Conservation (phyloP, 1,140 invertebrate species). For the Steinernema khuongi region DNA sequence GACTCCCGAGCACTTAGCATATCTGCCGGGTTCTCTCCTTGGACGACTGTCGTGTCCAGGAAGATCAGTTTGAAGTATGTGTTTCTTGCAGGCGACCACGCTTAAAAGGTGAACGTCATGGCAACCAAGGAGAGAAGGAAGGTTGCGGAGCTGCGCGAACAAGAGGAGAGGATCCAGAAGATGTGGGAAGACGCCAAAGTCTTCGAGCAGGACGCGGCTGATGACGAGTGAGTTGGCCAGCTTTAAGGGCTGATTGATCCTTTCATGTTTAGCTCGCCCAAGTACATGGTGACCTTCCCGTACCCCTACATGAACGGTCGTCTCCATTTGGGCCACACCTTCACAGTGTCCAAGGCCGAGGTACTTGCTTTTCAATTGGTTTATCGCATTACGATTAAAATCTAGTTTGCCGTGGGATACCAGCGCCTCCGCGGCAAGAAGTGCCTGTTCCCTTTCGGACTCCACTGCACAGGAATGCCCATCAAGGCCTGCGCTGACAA, state of each 20-base stretch:
- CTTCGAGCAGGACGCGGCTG: constrained; percentile 48
- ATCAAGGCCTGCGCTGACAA: constrained; percentile 90
- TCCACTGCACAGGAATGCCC: constrained; percentile 87
- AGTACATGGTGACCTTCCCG: constrained; percentile 90
- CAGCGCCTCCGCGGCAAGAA: constrained; percentile 82
- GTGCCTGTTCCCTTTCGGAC: constrained; percentile 92
- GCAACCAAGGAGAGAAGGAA: constrained; percentile 49
- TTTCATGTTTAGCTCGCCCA: constrained; percentile 59
- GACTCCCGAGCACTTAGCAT: too few relatives aligned
- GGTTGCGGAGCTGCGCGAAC: constrained; percentile 48
- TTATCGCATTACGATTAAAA: constrained; percentile 50
- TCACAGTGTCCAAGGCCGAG: constrained; percentile 92
- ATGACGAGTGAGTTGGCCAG: constrained; percentile 29
- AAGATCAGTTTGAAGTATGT: too few relatives aligned
- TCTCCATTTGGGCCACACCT: constrained; percentile 93
- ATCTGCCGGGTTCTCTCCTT: too few relatives aligned
- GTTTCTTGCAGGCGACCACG: background rate
- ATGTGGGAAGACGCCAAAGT: constrained; percentile 48
- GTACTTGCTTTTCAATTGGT: constrained; percentile 51
- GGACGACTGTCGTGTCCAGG: too few relatives aligned
- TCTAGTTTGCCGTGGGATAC: constrained; percentile 81
- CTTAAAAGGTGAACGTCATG: background rate
- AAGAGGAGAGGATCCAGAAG: constrained; percentile 50
- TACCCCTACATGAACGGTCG: constrained; percentile 99
- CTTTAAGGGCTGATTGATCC: constrained; percentile 20